Conservation (phyloP, 2,888 invertebrate genomes). For the Tubulanus polymorphus region DNA sequence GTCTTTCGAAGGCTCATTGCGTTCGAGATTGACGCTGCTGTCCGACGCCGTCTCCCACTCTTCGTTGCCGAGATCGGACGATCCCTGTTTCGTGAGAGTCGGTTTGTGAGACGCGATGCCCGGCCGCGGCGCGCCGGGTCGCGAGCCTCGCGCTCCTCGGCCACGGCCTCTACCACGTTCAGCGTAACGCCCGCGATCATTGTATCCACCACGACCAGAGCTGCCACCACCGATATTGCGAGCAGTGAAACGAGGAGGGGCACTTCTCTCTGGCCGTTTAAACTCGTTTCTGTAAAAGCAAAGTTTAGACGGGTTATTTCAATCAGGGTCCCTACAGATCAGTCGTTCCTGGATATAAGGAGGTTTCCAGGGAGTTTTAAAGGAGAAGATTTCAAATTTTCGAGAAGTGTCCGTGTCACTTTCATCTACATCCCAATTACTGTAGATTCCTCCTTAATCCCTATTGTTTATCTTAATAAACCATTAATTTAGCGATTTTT, state of each 20-base stretch:
- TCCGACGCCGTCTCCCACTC: slow-evolving; percentile 78
- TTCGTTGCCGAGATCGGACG: slow-evolving; percentile 47
- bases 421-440: too few species aligned
- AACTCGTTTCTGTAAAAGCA: not conserved
- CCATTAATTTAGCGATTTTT: not conserved
- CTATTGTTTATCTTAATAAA: too few species aligned
- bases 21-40: slow-evolving; percentile 63
- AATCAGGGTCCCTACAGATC: too few species aligned
- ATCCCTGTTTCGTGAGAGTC: slow-evolving; percentile 47
- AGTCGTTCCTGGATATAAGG: too few species aligned
- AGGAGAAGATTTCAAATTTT: too few species aligned
- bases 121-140: slow-evolving; percentile 29
- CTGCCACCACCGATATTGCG: not conserved
- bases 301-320: not conserved
- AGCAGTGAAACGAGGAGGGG: slow-evolving; percentile 1
- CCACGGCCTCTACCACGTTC: slow-evolving; percentile 31
- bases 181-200: slow-evolving; percentile 41
- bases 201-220: slow-evolving; percentile 58
- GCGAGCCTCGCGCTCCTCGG: slow-evolving; percentile 60
- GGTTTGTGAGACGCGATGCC: slow-evolving; percentile 30
- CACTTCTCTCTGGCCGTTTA: slow-evolving; percentile 28
- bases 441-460: too few species aligned
- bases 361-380: too few species aligned
- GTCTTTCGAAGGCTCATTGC: slow-evolving; percentile 28
- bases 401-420: too few species aligned